Conservation (phyloP, 2,797 vertebrate species). For the Manis crassicaudata region DNA sequence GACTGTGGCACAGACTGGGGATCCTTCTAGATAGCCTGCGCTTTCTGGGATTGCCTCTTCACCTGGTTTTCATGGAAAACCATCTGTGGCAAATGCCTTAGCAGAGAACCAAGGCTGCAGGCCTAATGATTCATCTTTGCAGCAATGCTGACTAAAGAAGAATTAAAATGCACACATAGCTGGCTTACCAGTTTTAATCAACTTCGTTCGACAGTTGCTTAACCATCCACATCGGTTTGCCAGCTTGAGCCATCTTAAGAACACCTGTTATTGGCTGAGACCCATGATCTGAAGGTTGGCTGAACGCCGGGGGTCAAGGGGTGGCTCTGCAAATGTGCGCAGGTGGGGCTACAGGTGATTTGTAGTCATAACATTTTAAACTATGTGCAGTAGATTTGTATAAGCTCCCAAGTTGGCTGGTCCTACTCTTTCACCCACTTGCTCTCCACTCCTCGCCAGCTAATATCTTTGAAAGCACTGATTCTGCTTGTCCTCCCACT, state of each 20-base stretch:
- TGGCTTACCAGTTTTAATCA: slow-evolving; percentile 28
- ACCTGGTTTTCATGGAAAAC: neutral
- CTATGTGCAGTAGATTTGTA: neutral
- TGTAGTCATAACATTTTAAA: neutral
- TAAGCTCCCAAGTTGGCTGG: neutral
- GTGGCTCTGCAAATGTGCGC: neutral
- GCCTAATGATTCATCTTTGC: neutral
- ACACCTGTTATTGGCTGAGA: neutral
- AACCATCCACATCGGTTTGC: neutral
- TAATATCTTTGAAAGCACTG: neutral
- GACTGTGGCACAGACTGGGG: neutral
- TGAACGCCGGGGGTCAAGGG: neutral
- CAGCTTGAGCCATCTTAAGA: neutral
- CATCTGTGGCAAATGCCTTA: neutral
- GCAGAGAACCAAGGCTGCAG: neutral
- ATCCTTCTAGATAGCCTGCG: neutral
- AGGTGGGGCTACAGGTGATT: rapidly evolving
- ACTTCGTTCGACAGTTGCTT: neutral
- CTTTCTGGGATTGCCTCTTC: slow-evolving; percentile 12
- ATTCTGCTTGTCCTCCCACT: neutral
- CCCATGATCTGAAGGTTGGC: neutral
- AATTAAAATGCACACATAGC: neutral
- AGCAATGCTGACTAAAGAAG: slow-evolving; percentile 22
- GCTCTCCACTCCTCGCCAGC: neutral
- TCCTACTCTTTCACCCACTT: neutral